These are phyloP conservation scores for Neodiprion fabricii DNA, from an alignment of 1,140 invertebrate genomes.

Conservation along the genomic window DNA sequence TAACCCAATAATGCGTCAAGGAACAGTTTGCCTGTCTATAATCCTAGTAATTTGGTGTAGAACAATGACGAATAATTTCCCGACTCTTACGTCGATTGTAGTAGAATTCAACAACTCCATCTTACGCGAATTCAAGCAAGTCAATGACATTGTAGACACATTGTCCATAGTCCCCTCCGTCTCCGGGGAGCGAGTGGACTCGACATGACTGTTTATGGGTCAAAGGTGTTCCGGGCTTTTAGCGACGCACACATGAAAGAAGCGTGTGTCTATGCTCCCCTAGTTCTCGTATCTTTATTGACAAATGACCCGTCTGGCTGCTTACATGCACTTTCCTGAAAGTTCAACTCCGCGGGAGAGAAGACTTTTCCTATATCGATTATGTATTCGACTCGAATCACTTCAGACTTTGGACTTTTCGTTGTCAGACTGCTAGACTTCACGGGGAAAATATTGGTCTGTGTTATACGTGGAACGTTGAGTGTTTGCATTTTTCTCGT, in stretches of 20 bases:
- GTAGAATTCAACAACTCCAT: too few species aligned
- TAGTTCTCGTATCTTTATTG: background rate
- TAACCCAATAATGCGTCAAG: too few species aligned
- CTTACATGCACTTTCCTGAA: background rate
- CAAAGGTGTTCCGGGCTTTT: conserved; percentile 20
- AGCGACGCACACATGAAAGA: background rate
- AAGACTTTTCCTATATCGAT: background rate
- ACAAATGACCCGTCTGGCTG: background rate
- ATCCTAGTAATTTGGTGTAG: too few species aligned
- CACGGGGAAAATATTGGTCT: too few species aligned
- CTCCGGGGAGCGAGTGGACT: conserved; percentile 11
- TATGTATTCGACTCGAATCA: background rate
- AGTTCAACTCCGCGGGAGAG: background rate
- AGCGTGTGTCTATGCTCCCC: background rate
- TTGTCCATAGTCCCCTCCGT: background rate
- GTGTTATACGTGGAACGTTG: too few species aligned
- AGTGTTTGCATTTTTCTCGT: too few species aligned
- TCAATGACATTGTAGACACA: conserved; percentile 2
- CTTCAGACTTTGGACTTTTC: background rate
- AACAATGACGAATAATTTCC: background rate
- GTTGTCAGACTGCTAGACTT: too few species aligned
- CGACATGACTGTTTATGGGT: conserved; percentile 10
- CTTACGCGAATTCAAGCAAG: background rate
- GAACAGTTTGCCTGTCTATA: too few species aligned
- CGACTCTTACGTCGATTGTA: background rate